Evolutionary conservation across 2,797 vertebrate genomes (phyloP), one percentile per base, ranked within the genome.

Genomic region (Chaenodraco wilsoni): DNA sequence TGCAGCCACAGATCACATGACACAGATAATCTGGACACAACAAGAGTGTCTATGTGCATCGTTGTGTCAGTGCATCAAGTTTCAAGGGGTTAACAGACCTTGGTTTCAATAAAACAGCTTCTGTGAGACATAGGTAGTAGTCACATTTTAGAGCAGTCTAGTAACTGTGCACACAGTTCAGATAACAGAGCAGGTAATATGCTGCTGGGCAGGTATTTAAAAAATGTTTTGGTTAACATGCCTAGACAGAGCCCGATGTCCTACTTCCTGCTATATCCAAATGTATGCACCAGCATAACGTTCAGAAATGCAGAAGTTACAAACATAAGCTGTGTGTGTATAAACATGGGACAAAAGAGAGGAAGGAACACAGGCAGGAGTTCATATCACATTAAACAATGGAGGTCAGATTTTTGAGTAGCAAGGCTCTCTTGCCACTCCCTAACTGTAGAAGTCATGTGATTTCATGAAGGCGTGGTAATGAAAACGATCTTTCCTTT

Each of bases 361-460:
- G 50, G 11, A 17, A 64, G n/a, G 3, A 59, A 61, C n/a, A 48
- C 21, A 23, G 37, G 33, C 6, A 57, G 40, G 56, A 65, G 27
- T 33, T 55, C 8, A 9, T 27, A 62, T 45, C 37, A 69, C 3
- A 19, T 5, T 27, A 54, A 27, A 65, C 58, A 65, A 40, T n/a
- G 4, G 5, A 63, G 55, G 62, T n/a, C 14, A 59, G 43, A 55
- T 56, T 2, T 2, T 8, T 37, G 8, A 13, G 17, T 23, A 33
- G 55, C 5, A 23, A 48, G 9, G 2, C 46, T 0, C 40, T 48
- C 27, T 76, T 69, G 77, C 82, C 82, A 78, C 83, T 88, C 84
- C 86, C 76, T 63, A 37, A 63, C 9, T 27, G 46, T 51, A 15
- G 33, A 37, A 60, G 66, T 83, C 84, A 89, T 70, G 83, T 91